These are phyloP conservation scores for Archips crataeganus DNA, from an alignment of 2,888 invertebrate genomes.

Conservation along the genomic window DNA sequence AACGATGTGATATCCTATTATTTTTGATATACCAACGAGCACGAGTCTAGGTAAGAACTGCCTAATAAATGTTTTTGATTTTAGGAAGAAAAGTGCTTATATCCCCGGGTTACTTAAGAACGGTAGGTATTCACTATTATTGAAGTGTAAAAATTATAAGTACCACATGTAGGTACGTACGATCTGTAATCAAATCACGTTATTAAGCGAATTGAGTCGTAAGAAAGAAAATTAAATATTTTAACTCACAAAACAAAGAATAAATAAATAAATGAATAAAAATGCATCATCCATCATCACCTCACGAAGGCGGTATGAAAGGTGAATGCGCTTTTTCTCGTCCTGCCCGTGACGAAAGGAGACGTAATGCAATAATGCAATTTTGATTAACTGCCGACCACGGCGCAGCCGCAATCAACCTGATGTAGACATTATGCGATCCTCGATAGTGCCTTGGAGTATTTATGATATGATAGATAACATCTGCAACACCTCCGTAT, in stretches of 20 bases:
- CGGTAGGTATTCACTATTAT: no score
- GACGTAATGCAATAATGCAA: slow-evolving; percentile 71
- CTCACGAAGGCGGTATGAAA: slow-evolving; percentile 57
- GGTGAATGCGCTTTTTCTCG: slow-evolving; percentile 63
- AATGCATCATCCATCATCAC: slow-evolving; percentile 69
- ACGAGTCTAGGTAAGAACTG: background rate
- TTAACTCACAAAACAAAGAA: background rate
- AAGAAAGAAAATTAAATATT: background rate
- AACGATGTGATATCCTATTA: background rate
- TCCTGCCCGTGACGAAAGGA: slow-evolving; percentile 71
- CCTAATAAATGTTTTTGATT: no score
- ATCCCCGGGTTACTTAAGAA: no score
- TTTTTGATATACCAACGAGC: background rate
- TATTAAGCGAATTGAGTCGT: background rate
- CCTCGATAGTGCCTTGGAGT: slow-evolving; percentile 20
- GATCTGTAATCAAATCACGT: background rate
- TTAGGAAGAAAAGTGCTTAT: no score
- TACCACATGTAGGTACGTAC: no score
- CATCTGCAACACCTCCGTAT: slow-evolving; percentile 31
- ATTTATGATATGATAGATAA: slow-evolving; percentile 30
- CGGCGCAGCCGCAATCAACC: slow-evolving; percentile 60
- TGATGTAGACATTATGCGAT: slow-evolving; percentile 73
- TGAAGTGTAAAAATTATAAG: no score
- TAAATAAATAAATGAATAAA: slow-evolving; percentile 42
- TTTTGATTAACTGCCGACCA: slow-evolving; percentile 77